phyloP scores from a whole-genome alignment of 2,113 vertebrate genomes.

The Cheirogaleus medius region DNA sequence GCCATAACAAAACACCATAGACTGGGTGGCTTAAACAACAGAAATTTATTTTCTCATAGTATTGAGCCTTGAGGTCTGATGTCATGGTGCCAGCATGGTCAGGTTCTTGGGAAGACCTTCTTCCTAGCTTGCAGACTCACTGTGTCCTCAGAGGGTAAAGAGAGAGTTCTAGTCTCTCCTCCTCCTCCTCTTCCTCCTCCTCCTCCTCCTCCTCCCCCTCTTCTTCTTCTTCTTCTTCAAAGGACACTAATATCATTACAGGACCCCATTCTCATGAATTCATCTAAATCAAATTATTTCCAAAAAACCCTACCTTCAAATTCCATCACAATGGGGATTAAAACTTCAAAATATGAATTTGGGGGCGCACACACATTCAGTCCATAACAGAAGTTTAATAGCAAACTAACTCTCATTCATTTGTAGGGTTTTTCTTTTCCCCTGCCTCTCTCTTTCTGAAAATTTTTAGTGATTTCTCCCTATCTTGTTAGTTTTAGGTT shows the following conservation, averaged over 20 bases:
- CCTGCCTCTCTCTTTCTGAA: background rate
- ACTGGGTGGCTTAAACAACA: background rate
- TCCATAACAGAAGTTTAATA: background rate
- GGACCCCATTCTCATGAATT: accelerated
- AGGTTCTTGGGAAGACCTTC: accelerated
- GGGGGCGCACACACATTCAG: background rate
- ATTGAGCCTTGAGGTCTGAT: too few species aligned
- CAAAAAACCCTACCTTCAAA: background rate
- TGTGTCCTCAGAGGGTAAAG: accelerated
- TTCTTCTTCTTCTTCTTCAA: background rate
- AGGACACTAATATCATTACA: background rate
- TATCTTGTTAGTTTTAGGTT: background rate
- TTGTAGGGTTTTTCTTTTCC: background rate
- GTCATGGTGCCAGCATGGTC: background rate
- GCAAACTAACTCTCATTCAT: background rate
- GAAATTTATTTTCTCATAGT: background rate
- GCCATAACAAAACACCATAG: background rate
- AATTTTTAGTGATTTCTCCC: background rate
- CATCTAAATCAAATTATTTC: background rate
- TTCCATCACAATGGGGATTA: background rate
- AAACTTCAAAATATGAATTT: background rate
- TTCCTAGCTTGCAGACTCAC: background rate
- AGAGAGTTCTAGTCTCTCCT: background rate
- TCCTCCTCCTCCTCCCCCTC: too few species aligned
- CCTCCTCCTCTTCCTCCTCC: background rate